phyloP scores from a whole-genome alignment of 2,113 vertebrate genomes.

The Willisornis vidua region DNA sequence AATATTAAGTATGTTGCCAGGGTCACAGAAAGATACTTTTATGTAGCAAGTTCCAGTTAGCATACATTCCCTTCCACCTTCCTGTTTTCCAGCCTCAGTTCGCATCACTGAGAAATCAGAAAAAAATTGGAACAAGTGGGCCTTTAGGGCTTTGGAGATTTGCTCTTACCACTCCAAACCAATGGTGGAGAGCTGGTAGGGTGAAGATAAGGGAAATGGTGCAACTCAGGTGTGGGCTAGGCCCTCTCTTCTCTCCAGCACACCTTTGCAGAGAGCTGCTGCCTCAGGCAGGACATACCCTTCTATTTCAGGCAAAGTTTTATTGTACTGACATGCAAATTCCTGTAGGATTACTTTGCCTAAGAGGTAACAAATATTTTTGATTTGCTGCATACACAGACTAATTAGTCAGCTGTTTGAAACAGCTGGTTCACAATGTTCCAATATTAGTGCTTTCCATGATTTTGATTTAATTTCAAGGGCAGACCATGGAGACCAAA shows the following conservation, averaged over 20 bases:
- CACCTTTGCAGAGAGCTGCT: not conserved
- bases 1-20: not conserved
- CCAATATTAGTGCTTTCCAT: constrained; percentile 34
- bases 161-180: not conserved
- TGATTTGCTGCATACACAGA: constrained; percentile 47
- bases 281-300: not conserved
- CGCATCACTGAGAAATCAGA: not conserved
- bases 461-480: constrained; percentile 61
- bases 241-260: not conserved
- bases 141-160: not conserved
- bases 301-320: not conserved
- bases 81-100: not conserved
- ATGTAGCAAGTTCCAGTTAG: not conserved
- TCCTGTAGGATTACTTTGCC: not conserved
- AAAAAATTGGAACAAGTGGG: not conserved
- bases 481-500: constrained; percentile 39
- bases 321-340: not conserved
- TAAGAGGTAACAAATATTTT: constrained; percentile 52
- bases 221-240: not conserved
- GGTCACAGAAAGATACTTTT: not conserved
- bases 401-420: constrained; percentile 65
- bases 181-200: not conserved
- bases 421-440: constrained; percentile 64
- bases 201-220: not conserved
- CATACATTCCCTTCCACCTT: not conserved